phyloP scores from a whole-genome alignment of 2,888 invertebrate genomes.

The Eurois occulta region DNA sequence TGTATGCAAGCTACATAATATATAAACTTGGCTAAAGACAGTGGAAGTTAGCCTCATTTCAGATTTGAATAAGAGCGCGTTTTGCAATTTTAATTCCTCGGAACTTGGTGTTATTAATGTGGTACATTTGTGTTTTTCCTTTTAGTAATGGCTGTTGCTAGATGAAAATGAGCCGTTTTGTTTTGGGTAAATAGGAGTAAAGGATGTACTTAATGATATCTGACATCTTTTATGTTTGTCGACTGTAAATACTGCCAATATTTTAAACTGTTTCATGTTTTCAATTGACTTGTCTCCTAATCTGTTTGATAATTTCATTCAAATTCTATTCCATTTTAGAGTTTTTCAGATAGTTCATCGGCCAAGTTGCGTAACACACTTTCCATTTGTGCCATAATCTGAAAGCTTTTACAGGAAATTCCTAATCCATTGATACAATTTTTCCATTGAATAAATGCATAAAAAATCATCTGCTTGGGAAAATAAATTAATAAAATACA shows the following conservation, averaged over 20 bases:
- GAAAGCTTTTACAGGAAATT: neutral
- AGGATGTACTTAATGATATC: neutral
- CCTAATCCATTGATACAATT: no score
- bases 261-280: neutral
- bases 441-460: no score
- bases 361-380: neutral
- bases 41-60: conserved; percentile 52
- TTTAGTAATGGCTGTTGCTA: conserved; percentile 36
- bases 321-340: neutral
- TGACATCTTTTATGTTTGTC: neutral
- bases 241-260: neutral
- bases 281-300: neutral
- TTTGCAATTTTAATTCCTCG: conserved; percentile 55
- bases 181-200: neutral
- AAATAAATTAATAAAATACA: neutral
- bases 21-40: conserved; percentile 42
- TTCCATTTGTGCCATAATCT: neutral
- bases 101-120: conserved; percentile 55
- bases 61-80: conserved; percentile 50
- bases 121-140: conserved; percentile 35
- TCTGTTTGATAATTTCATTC: neutral
- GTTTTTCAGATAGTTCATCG: neutral
- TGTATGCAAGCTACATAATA: conserved; percentile 21
- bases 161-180: conserved; percentile 19
- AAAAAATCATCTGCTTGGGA: neutral